Percentiles rank a stretch among this genome's conserved stretches.
These are phyloP conservation scores for Megalonaias nervosa DNA, from an alignment of 1,140 invertebrate species.

Conservation along the genomic window DNA sequence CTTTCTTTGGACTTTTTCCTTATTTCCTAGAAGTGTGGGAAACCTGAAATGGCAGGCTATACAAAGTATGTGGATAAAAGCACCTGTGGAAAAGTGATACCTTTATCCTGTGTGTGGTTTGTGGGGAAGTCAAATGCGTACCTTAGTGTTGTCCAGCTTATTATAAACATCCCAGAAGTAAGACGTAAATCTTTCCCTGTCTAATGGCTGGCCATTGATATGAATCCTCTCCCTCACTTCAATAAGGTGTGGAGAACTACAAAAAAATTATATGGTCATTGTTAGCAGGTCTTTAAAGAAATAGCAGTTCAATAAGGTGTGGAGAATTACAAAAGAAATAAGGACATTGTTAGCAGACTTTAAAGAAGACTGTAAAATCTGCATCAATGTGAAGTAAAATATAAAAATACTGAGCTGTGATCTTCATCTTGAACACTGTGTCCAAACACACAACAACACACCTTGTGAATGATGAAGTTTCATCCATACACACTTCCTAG, in stretches of 20 bases:
- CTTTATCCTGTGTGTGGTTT: background rate
- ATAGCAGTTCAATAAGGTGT: conserved; percentile 86
- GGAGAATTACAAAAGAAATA: conserved; percentile 82
- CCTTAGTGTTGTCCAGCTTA: conserved; percentile 69
- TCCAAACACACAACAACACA: too few species aligned
- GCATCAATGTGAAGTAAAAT: too few species aligned
- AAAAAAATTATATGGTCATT: conserved; percentile 31
- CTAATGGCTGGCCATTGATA: conserved; percentile 87
- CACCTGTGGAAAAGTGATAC: background rate
- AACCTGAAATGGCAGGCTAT: background rate
- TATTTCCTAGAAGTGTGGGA: too few species aligned
- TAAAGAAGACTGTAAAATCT: too few species aligned
- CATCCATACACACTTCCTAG: too few species aligned
- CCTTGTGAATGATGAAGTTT: too few species aligned
- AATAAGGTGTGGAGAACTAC: conserved; percentile 94
- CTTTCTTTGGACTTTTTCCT: too few species aligned
- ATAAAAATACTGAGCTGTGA: too few species aligned
- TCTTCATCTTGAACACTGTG: too few species aligned
- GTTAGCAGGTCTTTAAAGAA: too few species aligned
- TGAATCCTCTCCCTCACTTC: conserved; percentile 93
- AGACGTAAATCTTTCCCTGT: conserved; percentile 81
- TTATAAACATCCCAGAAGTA: conserved; percentile 91
- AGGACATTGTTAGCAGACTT: background rate
- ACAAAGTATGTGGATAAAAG: background rate
- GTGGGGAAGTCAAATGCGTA: background rate